Evolutionary conservation across 2,113 vertebrate genomes (phyloP).

Genomic region (Boulengeromyrus knoepffleri): DNA sequence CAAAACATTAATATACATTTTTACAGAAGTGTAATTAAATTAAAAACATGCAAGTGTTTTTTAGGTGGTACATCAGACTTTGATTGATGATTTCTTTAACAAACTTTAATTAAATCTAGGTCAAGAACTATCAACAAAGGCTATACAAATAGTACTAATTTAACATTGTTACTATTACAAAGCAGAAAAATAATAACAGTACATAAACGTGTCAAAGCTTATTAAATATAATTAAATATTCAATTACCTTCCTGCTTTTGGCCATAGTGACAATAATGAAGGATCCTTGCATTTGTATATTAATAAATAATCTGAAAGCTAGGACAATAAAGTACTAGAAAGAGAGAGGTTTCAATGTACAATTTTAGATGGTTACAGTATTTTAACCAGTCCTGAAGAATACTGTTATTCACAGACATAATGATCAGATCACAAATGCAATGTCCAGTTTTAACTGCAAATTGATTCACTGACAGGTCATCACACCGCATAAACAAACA

Average conservation of each 20-base stretch:
- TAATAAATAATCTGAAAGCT: conserved; percentile 41
- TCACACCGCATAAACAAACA: background rate
- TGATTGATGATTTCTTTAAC: conserved; percentile 61
- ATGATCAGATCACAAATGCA: background rate
- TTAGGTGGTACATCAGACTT: conserved; percentile 47
- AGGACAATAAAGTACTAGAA: conserved; percentile 6
- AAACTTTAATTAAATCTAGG: background rate
- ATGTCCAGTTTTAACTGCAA: background rate
- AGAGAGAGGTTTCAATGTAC: background rate
- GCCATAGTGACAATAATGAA: background rate
- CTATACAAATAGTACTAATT: conserved; percentile 4
- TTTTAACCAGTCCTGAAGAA: conserved; percentile 4
- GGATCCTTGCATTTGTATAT: conserved; percentile 54
- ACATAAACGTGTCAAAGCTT: background rate
- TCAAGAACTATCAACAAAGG: background rate
- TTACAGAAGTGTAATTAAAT: conserved; percentile 56
- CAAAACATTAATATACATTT: conserved; percentile 66
- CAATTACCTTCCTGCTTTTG: background rate
- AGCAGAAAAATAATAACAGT: background rate
- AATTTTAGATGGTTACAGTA: background rate
- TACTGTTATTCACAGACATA: background rate
- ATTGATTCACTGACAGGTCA: background rate
- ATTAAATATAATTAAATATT: conserved; percentile 1
- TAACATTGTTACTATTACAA: background rate
- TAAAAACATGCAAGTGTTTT: conserved; percentile 65